A percentile compares a stretch with the other conserved stretches of the same genome.
These are phyloP conservation scores for Synodontis membranacea DNA, from an alignment of 2,113 vertebrate genomes.

Conservation along the genomic window DNA sequence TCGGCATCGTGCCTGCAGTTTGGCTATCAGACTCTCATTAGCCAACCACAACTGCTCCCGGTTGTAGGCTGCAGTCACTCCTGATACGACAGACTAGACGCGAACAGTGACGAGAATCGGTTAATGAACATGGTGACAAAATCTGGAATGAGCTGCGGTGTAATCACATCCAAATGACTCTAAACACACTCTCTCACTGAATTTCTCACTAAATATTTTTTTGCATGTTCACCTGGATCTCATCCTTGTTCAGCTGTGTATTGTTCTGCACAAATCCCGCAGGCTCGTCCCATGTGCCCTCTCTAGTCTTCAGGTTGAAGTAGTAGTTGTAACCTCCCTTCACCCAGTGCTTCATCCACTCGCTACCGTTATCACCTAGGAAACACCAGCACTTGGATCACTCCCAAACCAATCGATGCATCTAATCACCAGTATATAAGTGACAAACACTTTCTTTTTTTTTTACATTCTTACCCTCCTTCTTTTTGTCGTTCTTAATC, in stretches of 20 bases:
- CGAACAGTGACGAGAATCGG: constrained; percentile 11
- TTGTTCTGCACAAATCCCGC: constrained; percentile 81
- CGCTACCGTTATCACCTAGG: constrained; percentile 82
- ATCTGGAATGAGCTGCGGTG: not conserved
- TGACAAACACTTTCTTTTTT: not conserved
- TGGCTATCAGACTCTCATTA: constrained; percentile 87
- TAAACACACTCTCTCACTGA: not conserved
- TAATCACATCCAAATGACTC: not conserved
- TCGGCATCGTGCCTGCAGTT: constrained; percentile 89
- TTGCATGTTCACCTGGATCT: constrained; percentile 84
- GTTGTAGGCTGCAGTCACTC: constrained; percentile 92
- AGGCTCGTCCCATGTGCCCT: constrained; percentile 91
- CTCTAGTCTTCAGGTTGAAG: constrained; percentile 80
- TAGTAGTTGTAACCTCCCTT: constrained; percentile 95
- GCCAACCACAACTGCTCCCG: constrained; percentile 96
- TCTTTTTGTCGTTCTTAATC: constrained; percentile 75
- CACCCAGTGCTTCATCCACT: constrained; percentile 94
- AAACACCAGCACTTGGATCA: constrained; percentile 1
- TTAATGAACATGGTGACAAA: not conserved
- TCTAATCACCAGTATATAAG: not conserved
- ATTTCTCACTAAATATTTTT: not conserved
- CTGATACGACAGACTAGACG: constrained; percentile 81
- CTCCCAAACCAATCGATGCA: not conserved
- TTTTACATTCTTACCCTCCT: constrained; percentile 74
- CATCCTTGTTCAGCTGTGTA: constrained; percentile 86